phyloP scores from a whole-genome alignment of 2,113 vertebrate species.

The Passer domesticus region DNA sequence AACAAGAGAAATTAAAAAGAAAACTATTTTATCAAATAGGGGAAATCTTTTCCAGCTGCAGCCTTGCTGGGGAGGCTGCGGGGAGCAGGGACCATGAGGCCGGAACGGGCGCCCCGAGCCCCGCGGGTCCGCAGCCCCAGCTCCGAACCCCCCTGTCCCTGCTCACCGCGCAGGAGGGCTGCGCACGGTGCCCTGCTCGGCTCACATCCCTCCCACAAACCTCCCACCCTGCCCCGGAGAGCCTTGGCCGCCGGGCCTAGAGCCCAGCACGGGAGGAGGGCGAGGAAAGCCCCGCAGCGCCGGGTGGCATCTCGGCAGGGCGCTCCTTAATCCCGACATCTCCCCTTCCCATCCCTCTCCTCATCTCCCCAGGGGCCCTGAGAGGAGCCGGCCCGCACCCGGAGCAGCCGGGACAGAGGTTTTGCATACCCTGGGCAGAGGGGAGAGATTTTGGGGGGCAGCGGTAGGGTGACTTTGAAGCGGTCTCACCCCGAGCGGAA shows the following conservation, averaged over 20 bases:
- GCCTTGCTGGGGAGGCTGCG: background rate
- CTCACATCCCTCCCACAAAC: background rate
- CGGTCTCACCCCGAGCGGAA: background rate
- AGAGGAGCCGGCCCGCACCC: background rate
- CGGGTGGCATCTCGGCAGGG: background rate
- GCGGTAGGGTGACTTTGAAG: background rate
- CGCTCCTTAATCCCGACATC: background rate
- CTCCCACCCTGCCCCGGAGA: background rate
- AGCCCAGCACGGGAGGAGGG: background rate
- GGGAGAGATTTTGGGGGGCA: background rate
- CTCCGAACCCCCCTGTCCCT: background rate
- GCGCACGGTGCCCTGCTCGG: background rate
- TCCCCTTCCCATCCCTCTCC: background rate
- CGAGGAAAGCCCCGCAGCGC: background rate
- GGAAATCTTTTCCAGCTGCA: background rate
- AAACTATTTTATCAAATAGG: background rate
- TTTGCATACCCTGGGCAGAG: background rate
- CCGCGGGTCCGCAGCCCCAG: background rate
- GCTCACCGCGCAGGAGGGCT: background rate
- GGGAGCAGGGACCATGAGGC: background rate
- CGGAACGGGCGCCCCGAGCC: background rate
- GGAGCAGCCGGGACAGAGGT: background rate
- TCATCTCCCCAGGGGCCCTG: background rate
- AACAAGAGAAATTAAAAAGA: background rate
- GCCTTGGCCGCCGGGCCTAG: background rate